Evolutionary conservation across 2,113 vertebrate species (phyloP).

Genomic region (Ancistrus triradiatus): DNA sequence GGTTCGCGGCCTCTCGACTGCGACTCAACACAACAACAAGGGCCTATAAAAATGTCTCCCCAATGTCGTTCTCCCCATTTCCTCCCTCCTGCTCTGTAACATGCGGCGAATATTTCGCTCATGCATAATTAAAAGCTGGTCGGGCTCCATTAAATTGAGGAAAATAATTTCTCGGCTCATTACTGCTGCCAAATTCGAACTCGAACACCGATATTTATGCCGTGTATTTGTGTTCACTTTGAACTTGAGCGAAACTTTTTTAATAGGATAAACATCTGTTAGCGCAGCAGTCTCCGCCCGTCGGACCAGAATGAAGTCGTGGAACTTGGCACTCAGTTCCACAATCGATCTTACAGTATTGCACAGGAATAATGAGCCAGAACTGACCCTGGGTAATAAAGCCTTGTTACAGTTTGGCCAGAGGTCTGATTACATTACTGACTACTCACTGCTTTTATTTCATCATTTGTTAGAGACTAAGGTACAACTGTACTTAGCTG

Average conservation of each 20-base stretch:
- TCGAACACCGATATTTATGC: not conserved
- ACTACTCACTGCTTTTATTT: not conserved
- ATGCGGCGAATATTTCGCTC: constrained; percentile 7
- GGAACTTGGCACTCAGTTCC: not conserved
- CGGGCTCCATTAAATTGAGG: constrained; percentile 34
- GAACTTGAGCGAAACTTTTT: constrained; percentile 22
- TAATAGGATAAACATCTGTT: constrained; percentile 5
- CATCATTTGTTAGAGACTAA: not conserved
- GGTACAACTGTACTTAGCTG: not conserved
- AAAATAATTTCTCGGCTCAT: constrained; percentile 43
- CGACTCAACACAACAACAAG: no score
- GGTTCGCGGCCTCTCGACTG: not conserved
- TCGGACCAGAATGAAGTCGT: not conserved
- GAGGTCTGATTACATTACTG: not conserved
- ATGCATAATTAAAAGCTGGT: constrained; percentile 26
- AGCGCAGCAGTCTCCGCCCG: not conserved
- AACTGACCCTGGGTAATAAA: not conserved
- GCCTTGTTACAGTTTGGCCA: not conserved
- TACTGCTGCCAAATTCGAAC: constrained; percentile 19
- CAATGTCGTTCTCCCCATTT: constrained; percentile 9
- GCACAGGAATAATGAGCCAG: not conserved
- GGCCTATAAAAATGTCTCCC: constrained; percentile 1
- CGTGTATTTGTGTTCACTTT: constrained; percentile 20
- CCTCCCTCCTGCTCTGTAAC: not conserved
- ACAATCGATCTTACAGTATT: not conserved